These are phyloP conservation scores for Cataglyphis albicans DNA, from an alignment of 2,888 invertebrate genomes.

Conservation along the genomic window DNA sequence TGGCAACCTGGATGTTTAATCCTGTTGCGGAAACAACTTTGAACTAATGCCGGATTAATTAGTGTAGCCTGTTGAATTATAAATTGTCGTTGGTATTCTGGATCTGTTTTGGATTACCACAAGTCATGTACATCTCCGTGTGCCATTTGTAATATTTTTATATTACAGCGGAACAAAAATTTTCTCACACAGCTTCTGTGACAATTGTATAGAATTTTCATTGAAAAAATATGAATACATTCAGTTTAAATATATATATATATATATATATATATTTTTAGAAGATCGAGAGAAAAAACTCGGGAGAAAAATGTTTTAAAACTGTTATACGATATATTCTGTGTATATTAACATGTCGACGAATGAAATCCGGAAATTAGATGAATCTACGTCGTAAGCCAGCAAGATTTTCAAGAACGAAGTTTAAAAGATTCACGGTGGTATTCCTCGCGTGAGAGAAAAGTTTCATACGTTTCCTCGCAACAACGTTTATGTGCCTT, in stretches of 20 bases:
- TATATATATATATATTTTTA: not conserved
- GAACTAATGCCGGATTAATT: constrained; percentile 47
- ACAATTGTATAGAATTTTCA: not conserved
- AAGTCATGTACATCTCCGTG: not conserved
- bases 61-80: constrained; percentile 34
- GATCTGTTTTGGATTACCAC: not conserved
- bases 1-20: constrained; percentile 53
- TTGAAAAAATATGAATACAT: not conserved
- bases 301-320: not conserved
- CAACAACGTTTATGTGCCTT: constrained; percentile 35
- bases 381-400: not conserved
- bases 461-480: constrained; percentile 43
- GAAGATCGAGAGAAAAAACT: not conserved
- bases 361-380: constrained; percentile 7
- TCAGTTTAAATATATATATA: not conserved
- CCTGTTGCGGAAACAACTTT: not conserved
- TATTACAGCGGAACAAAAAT: not conserved
- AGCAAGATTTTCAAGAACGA: not conserved
- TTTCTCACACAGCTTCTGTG: not conserved
- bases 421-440: constrained; percentile 41
- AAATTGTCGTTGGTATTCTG: constrained; percentile 25
- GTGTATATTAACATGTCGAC: not conserved
- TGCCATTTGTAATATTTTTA: constrained; percentile 7
- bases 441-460: constrained; percentile 29
- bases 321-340: not conserved